Evolutionary conservation across 2,797 vertebrate species (phyloP).

Genomic region (Tamandua tetradactyla): DNA sequence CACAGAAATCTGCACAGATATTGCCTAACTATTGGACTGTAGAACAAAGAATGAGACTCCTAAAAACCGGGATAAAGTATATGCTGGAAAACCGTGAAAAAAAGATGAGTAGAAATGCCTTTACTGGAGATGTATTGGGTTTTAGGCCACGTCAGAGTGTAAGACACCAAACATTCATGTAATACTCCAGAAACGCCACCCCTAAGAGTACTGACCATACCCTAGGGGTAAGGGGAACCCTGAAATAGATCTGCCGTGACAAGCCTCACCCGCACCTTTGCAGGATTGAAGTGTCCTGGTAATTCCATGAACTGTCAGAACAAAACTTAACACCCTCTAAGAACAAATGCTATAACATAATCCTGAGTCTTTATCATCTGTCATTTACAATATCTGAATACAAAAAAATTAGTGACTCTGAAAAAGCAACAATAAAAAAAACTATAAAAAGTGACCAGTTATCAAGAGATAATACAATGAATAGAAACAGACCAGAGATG

Average conservation of each 20-base stretch:
- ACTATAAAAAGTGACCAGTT: not conserved
- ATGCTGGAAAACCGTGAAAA: not conserved
- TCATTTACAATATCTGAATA: not conserved
- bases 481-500: not conserved
- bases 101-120: not conserved
- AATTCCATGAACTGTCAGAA: not conserved
- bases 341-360: not conserved
- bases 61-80: not conserved
- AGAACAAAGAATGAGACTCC: not conserved
- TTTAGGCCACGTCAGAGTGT: not conserved
- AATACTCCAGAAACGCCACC: not conserved
- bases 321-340: not conserved
- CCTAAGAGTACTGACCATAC: not conserved
- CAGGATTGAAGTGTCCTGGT: not conserved
- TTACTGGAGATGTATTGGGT: not conserved
- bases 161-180: not conserved
- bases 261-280: not conserved
- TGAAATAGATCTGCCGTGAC: not conserved
- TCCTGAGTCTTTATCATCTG: not conserved
- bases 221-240: not conserved
- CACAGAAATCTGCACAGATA: not conserved
- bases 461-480: no score
- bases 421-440: not conserved
- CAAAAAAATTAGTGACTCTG: not conserved
- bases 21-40: not conserved